These are phyloP conservation scores for Flexamia atlantica DNA, from an alignment of 2,888 invertebrate genomes.

Conservation along the genomic window DNA sequence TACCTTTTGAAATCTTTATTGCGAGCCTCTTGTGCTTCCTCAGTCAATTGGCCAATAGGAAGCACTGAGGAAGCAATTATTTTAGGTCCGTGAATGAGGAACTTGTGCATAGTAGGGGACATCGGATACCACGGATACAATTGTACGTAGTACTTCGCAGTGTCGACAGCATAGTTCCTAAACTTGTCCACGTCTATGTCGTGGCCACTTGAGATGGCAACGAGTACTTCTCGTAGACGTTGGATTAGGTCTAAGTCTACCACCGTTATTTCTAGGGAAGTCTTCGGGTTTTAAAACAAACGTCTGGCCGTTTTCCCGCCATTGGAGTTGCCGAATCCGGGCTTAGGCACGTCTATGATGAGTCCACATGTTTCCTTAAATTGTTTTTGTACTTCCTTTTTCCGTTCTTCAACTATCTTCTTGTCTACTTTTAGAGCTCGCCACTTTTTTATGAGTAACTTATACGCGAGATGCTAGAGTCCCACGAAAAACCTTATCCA, in stretches of 20 bases:
- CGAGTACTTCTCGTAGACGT: background rate
- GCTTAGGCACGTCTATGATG: background rate
- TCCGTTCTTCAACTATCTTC: background rate
- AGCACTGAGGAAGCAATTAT: background rate
- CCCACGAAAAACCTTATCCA: background rate
- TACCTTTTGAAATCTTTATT: background rate
- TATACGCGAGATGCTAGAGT: background rate
- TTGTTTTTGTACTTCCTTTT: background rate
- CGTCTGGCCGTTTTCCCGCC: background rate
- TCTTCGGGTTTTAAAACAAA: background rate
- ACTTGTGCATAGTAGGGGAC: background rate
- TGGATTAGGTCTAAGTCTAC: background rate
- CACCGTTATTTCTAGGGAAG: background rate
- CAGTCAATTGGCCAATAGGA: background rate
- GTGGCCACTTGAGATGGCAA: background rate
- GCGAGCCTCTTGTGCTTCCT: constrained; percentile 4
- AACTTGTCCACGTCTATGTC: background rate
- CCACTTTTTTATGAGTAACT: background rate
- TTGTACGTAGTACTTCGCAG: background rate
- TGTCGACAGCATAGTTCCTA: background rate
- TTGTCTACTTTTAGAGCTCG: background rate
- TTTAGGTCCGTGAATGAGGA: background rate
- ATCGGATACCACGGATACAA: background rate
- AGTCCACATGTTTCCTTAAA: background rate
- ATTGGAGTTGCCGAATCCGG: background rate